A percentile compares a stretch with the other conserved stretches of the same genome.
phyloP scores from a whole-genome alignment of 2,888 invertebrate species.

The Drosophila percnosoma region DNA sequence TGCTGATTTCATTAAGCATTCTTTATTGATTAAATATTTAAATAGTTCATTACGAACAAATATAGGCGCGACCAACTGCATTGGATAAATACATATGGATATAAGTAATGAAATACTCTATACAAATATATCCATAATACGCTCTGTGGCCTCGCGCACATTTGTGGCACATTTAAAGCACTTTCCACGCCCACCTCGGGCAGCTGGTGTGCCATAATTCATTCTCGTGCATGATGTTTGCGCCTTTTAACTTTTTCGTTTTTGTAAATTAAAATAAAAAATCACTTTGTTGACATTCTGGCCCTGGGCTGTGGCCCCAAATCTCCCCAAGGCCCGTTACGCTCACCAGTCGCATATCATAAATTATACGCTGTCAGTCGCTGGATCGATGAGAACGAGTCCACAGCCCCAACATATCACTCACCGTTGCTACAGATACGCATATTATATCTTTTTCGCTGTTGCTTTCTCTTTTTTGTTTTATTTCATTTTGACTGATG shows the following conservation, averaged over 20 bases:
- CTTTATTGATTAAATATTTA: slow-evolving; percentile 50
- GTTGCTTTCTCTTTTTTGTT: slow-evolving; percentile 10
- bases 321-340: slow-evolving; percentile 16
- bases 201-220: slow-evolving; percentile 67
- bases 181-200: slow-evolving; percentile 42
- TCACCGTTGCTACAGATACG: slow-evolving; percentile 17
- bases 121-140: slow-evolving; percentile 13
- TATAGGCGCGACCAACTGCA: neutral
- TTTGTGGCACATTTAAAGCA: slow-evolving; percentile 36
- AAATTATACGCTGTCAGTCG: slow-evolving; percentile 45
- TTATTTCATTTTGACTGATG: slow-evolving; percentile 19
- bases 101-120: neutral
- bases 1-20: slow-evolving; percentile 44
- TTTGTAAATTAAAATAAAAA: slow-evolving; percentile 66
- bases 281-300: slow-evolving; percentile 70
- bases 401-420: slow-evolving; percentile 20
- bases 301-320: slow-evolving; percentile 11
- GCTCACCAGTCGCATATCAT: slow-evolving; percentile 39
- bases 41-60: slow-evolving; percentile 53
- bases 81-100: neutral
- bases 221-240: slow-evolving; percentile 48
- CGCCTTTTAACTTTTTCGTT: slow-evolving; percentile 29
- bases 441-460: slow-evolving; percentile 13
- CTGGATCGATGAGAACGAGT: slow-evolving; percentile 32
- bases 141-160: slow-evolving; percentile 21